Evolutionary conservation across 2,888 invertebrate genomes (phyloP), one percentile per base, ranked within the genome.

Genomic region (Pinctada fucata): DNA sequence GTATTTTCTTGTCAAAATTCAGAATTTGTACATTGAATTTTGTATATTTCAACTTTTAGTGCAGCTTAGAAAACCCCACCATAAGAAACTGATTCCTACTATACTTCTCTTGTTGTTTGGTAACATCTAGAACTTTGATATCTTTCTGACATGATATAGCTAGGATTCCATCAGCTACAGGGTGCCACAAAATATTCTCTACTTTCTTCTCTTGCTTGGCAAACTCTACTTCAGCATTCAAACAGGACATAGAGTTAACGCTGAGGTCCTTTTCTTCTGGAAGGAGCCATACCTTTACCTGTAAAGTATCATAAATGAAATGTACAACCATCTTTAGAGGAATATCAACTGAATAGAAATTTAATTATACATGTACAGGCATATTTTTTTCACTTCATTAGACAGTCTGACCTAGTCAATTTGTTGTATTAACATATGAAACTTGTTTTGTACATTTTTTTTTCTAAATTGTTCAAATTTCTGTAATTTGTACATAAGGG

Each of bases 221-320:
- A 16, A 90, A 77, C 4, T 71, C 58, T 8, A 80, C 69, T 2
- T 69, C 71, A 2, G 85, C 81, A 31, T 81, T 76, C 6, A 84
- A 71, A 6, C 97, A 96, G 0, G 96, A 95, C 86, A 96, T 71
- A 48, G 67, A 96, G 63, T 95, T 95, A 0, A 96, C 92, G 0
- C 96, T 95, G 91, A 96, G 95, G 90, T 95, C 95, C 78, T 97
- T 97, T 84, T 95, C 95, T 79, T 95, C 96, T 8, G 97, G 97
- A 89, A 97, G 96, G 89, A 96, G 95, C 97, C 97, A 97, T 78
- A 97, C 94, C 93, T 97, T 97, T 0, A 97, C 95, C 96, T 96
- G 71, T 79, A 79, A 73, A 71, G 10, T 49, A 67, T 78, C n/a
- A 50, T 58, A 58, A 58, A 13, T 8, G 13, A 13, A 48, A 70